Evolutionary conservation across 1,140 invertebrate genomes (phyloP), one percentile per base, ranked within the genome.

Genomic region (Paralvinella palmiformis): DNA sequence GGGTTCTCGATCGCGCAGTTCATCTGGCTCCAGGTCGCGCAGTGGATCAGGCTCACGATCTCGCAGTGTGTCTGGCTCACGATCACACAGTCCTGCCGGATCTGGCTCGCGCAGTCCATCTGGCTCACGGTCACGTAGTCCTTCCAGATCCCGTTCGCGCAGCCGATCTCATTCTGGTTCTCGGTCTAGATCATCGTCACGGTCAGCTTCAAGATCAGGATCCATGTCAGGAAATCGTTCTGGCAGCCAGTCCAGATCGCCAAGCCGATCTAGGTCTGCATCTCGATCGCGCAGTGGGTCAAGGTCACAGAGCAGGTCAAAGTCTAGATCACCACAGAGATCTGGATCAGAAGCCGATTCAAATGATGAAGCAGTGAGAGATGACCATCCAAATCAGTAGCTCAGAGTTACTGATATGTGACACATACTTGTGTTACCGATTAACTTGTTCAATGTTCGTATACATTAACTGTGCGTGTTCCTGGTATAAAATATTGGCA

Each of bases 241-340:
- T 1, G 70, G 75, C 3, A 63, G 17, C 67, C 29, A 70, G n/a
- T 75, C 75, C 15, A 68, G 69, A 33, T 79, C 73, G 17, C 48
- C 68, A 44, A 79, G 65, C n/a, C 4, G 55, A 2, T 57, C 55
- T 22, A 64, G 67, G 31, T 70, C 66, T 17, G 44, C 68, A 48
- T 81, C 80, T 10, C 70, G 62, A 36, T 81, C 79, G 6, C 56
- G 72, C 24, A 79, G 76, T 1, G 69, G 73, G 63, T 81, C 79
- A 15, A 72, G 73, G 22, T 82, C 80, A 52, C 61, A 69, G 13
- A 80, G 75, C 56, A 29, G 74, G 1, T 77, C 73, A 37, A 66
- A 75, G 20, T 82, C 79, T 17, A 59, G 73, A n/a, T n/a, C n/a
- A n/a, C n/a, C n/a, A n/a, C n/a, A n/a, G n/a, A n/a, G n/a, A n/a